Base-by-base conservation (phyloP, 2,113 vertebrate species). In the Cyprinodon tularosa region DNA sequence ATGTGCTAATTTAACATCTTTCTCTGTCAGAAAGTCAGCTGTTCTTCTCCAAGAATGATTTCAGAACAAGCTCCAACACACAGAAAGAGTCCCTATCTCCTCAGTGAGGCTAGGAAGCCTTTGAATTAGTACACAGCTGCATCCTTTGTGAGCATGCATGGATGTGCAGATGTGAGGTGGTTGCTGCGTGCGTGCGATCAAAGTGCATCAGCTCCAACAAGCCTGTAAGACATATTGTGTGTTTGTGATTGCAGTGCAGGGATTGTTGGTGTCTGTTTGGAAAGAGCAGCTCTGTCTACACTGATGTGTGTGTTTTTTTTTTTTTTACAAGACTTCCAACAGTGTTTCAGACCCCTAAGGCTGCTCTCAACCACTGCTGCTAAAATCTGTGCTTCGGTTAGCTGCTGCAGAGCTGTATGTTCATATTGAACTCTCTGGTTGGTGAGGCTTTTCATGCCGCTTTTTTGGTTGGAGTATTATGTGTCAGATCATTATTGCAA, bases 281-380 rank as follows among this genome's bases (percentile, higher is more conserved):
- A 61, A 78, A 74, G 59, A 68, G 74, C 20, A 22, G 4, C 68
- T 65, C 78, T 22, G 59, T 37, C 69, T n/a, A 36, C 67, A 78
- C 70, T 7, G 14, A n/a, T 74, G 83, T 80, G 70, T 77, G 29
- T 29, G 29, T 29, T 29, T 29, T 29, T 29, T 29, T 0, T 29
- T 29, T 29, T 81, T 86, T 72, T 81, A 82, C 76, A 42, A 78
- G 62, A 69, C 72, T 71, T 68, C 78, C 71, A 0, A 0, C 80
- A 80, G 76, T 72, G 76, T 67, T 60, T 75, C 75, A 48, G 80
- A 81, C 86, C 81, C 79, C 66, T 14, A 29, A 48, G 80, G 62
- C 74, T 61, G 62, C 62, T 42, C 63, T 83, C 70, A 85, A 66
- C 71, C 86, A 68, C 83, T 84, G 67, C 68, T 75, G 53, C n/a